These are phyloP conservation scores for Crossocerus cetratus DNA, from an alignment of 2,888 invertebrate genomes.

Conservation along the genomic window DNA sequence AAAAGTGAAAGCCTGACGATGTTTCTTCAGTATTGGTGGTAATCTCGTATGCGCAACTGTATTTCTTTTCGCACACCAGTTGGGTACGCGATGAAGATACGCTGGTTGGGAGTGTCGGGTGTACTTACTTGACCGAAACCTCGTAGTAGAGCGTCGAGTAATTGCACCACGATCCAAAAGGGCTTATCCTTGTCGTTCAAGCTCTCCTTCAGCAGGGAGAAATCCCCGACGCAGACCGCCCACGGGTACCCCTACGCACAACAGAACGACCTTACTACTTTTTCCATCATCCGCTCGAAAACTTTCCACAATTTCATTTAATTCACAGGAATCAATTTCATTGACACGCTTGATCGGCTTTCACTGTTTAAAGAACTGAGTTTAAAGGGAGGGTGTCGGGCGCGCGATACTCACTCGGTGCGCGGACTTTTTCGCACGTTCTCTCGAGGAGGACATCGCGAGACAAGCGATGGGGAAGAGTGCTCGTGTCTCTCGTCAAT, in stretches of 20 bases:
- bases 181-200: constrained; percentile 60
- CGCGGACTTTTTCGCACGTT: neutral
- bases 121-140: constrained; percentile 72
- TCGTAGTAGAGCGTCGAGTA: constrained; percentile 71
- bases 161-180: constrained; percentile 66
- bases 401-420: constrained; percentile 22
- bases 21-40: too few relatives aligned
- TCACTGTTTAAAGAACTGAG: too few relatives aligned
- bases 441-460: constrained; percentile 24
- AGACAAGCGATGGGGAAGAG: constrained; percentile 6
- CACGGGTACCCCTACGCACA: constrained; percentile 57
- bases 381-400: too few relatives aligned
- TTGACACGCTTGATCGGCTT: neutral
- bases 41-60: neutral
- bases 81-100: neutral
- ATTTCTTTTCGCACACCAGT: neutral
- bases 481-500: constrained; percentile 10
- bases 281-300: neutral
- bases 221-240: constrained; percentile 70
- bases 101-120: neutral
- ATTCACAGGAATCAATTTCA: neutral
- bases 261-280: constrained; percentile 1
- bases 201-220: constrained; percentile 61
- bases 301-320: neutral
- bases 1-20: too few relatives aligned